Evolutionary conservation across 1,140 invertebrate genomes (phyloP), one percentile per base, ranked within the genome.

Genomic region (Leucophenga varia): DNA sequence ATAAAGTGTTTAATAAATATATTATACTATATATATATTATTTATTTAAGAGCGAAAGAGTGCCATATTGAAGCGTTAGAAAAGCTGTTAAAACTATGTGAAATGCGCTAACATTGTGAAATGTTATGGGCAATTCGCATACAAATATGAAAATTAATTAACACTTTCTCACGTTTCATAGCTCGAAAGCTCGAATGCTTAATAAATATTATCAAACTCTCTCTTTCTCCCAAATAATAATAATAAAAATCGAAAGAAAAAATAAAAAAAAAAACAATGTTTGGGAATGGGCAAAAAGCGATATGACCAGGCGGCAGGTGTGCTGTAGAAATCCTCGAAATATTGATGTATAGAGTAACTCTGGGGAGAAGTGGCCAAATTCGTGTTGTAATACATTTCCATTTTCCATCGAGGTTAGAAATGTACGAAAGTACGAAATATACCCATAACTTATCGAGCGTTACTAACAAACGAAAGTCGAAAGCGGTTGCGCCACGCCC

Each of bases 231-330:
- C 19, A 43, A 39, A 39, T 21, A 52, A 25, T 43, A 34, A 31
- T 54, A 25, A 51, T 61, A 43, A 43, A 14, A 38, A 16, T 13
- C 36, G 17, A 38, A n/a, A n/a, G n/a, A n/a, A n/a, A n/a, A n/a
- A n/a, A 37, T 25, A 43, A 44, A 40, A 47, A 55, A 31, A 53
- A 28, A 48, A 49, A 72, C 69, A 54, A 70, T 73, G 70, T 73
- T 69, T 75, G 75, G 81, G 81, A 81, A 82, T 82, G 81, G 81
- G 80, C 80, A 81, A 80, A 79, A 74, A 79, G 80, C 80, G 78
- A 82, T 81, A 81, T 81, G 79, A 81, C 80, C 80, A 82, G 77
- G 76, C 80, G 79, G 78, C 77, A 79, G 79, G 67, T 57, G 77
- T 79, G 78, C 77, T 71, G 76, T 77, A 74, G 78, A 74, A 74